Base-by-base conservation (phyloP, 2,797 vertebrate genomes). In the Micropoecilia bifurca region DNA sequence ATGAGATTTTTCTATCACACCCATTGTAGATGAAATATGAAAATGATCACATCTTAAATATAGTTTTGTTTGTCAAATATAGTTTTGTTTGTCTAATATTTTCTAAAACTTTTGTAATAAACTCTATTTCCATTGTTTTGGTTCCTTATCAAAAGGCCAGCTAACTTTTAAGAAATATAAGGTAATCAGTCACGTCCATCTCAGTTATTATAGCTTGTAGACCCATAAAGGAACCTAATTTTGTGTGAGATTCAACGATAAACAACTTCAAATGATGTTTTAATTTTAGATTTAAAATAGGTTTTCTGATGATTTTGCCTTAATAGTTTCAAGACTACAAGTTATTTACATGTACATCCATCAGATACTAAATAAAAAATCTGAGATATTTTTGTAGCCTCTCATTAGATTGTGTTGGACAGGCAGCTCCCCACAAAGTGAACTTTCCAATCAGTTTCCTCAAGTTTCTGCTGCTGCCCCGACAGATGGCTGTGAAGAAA, bases 371-470 rank as follows among this genome's bases (percentile, higher is more conserved):
- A 22, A 41, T 39, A 43, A 41, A 43, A 41, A 74, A 57, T 14
- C 14, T 12, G 39, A 74, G 25, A 13, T 57, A 25, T 41, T 30
- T 36, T 53, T 75, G 12, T 12, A 43, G 41, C 47, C 18, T 75
- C 39, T 75, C 53, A 45, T 59, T 75, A 59, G 73, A 74, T 43
- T 57, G 73, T 55, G 39, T 16, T 74, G 53, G 53, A 59, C 20
- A 57, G 13, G 45, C 55, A 3, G n/a, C 6, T 61, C 16, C 1
- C 41, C 25, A 43, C 39, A 30, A 41, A 33, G 41, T 18, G 41
- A 75, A 12, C 74, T 63, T 61, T 75, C 59, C 33, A 33, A 63
- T 61, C 74, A 75, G 41, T 33, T 43, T 75, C 53, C 55, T 45
- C 30, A 55, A 55, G 22, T 73, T 28, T 10, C 22, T n/a, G 46